Conservation (phyloP, 1,140 invertebrate genomes). For the Cydia pomonella region DNA sequence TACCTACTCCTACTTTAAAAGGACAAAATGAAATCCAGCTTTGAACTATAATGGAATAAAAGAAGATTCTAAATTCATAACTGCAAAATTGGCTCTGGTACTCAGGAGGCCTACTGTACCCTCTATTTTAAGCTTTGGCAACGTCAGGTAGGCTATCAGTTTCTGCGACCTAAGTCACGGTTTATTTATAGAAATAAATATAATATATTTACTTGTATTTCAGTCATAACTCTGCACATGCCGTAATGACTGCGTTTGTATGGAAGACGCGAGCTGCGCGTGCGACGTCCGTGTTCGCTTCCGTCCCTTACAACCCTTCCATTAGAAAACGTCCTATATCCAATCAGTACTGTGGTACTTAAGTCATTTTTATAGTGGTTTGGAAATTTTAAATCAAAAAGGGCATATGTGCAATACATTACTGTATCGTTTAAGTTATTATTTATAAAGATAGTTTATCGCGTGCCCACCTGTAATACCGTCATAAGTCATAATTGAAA, state of each 20-base stretch:
- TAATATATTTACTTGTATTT: not conserved
- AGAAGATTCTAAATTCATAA: too few species aligned
- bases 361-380: not conserved
- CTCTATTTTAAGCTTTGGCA: too few species aligned
- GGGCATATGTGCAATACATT: not conserved
- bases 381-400: not conserved
- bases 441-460: not conserved
- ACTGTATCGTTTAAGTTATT: not conserved
- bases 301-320: not conserved
- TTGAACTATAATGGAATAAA: too few species aligned
- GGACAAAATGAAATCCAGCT: too few species aligned
- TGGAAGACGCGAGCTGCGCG: constrained; percentile 12
- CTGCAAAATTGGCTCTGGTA: too few species aligned
- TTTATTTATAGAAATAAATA: too few species aligned
- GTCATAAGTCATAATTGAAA: too few species aligned
- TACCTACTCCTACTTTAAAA: too few species aligned
- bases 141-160: too few species aligned
- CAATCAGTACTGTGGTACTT: not conserved
- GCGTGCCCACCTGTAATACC: too few species aligned
- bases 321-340: not conserved
- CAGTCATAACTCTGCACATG: not conserved
- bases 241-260: constrained; percentile 20
- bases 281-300: constrained; percentile 11
- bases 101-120: too few species aligned
- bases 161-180: too few species aligned